A percentile compares a stretch with the other conserved stretches of the same genome.
Conservation (phyloP, 2,113 vertebrate genomes). For the Muntiacus muntjak region DNA sequence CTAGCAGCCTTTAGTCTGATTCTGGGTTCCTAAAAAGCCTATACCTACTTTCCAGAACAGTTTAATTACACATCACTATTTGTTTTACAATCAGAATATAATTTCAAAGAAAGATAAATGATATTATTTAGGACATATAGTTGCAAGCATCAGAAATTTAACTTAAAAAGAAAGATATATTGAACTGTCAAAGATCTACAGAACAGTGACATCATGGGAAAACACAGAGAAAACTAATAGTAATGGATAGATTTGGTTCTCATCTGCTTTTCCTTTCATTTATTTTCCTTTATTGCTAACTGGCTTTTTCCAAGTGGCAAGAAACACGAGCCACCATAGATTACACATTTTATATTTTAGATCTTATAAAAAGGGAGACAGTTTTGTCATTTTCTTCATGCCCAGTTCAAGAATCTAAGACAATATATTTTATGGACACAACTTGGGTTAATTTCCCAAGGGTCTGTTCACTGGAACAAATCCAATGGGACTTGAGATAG, state of each 20-base stretch:
- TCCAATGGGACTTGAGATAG: not conserved
- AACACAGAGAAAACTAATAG: not conserved
- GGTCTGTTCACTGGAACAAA: not conserved
- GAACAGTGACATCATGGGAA: not conserved
- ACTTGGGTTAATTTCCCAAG: not conserved
- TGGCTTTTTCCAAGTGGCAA: not conserved
- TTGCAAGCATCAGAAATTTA: not conserved
- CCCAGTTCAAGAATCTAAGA: not conserved
- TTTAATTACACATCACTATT: not conserved
- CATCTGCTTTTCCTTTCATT: not conserved
- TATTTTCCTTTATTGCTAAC: not conserved
- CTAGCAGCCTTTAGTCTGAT: not conserved
- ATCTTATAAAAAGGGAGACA: not conserved
- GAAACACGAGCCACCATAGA: not conserved
- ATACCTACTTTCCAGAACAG: not conserved
- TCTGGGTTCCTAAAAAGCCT: not conserved
- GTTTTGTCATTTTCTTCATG: conserved; percentile 3
- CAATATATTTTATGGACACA: not conserved
- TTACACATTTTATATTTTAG: not conserved
- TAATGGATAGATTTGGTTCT: not conserved
- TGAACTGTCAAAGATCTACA: not conserved
- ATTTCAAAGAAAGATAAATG: conserved; percentile 22
- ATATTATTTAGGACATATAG: not conserved
- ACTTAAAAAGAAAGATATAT: not conserved
- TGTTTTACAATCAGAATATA: not conserved